These are phyloP conservation scores for Agrochola litura DNA, from an alignment of 2,888 invertebrate genomes.

Conservation along the genomic window DNA sequence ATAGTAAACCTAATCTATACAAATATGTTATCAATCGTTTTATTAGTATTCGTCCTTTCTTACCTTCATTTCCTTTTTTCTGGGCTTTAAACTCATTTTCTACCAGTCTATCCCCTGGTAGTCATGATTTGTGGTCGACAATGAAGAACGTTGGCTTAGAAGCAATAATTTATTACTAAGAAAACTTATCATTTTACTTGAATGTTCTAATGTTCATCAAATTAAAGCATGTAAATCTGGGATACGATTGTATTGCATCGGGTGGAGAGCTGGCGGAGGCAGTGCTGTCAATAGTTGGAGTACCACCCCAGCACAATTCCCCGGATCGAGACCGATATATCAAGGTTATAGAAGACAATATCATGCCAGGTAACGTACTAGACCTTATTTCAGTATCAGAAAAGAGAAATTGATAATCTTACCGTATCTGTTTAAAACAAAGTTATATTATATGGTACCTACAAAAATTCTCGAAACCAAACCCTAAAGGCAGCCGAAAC, in stretches of 20 bases:
- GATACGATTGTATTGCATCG: slow-evolving; percentile 80
- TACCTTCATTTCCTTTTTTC: background rate
- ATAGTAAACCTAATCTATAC: background rate
- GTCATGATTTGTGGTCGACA: background rate
- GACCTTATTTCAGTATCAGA: background rate
- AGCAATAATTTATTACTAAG: background rate
- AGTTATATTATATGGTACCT: too few relatives aligned
- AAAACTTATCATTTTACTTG: background rate
- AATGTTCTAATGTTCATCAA: background rate
- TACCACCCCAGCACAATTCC: slow-evolving; percentile 83
- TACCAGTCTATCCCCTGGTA: too few relatives aligned
- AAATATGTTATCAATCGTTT: background rate
- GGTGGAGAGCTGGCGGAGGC: slow-evolving; percentile 74
- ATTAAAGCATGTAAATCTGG: slow-evolving; percentile 77
- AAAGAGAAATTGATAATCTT: background rate
- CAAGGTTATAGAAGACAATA: slow-evolving; percentile 71
- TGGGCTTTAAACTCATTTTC: background rate
- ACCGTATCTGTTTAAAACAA: background rate
- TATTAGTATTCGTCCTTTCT: background rate
- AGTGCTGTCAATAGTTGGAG: slow-evolving; percentile 78
- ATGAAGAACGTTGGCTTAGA: background rate
- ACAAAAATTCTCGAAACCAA: too few relatives aligned
- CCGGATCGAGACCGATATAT: slow-evolving; percentile 79
- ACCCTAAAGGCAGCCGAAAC: too few relatives aligned
- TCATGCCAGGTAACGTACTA: slow-evolving; percentile 75